Conservation (phyloP, 2,113 vertebrate species). For the Clinocottus analis region DNA sequence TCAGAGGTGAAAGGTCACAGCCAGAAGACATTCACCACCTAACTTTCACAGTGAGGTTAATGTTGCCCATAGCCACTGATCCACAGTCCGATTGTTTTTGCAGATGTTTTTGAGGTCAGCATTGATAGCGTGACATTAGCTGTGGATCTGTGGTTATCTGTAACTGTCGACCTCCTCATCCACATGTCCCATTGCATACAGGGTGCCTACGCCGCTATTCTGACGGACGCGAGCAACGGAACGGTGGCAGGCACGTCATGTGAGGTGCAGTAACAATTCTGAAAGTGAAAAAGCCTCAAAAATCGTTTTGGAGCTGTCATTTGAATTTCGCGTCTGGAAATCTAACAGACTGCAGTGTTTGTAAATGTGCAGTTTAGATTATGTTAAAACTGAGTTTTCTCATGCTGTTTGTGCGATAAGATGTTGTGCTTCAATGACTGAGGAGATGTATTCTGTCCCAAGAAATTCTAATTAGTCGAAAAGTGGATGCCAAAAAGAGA, state of each 20-base stretch:
- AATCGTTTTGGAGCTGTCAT: slow-evolving; percentile 61
- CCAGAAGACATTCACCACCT: slow-evolving; percentile 47
- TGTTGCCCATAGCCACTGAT: slow-evolving; percentile 65
- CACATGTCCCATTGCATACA: slow-evolving; percentile 49
- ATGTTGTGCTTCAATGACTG: slow-evolving; percentile 47
- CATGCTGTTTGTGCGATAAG: slow-evolving; percentile 44
- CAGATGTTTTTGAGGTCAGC: slow-evolving; percentile 31
- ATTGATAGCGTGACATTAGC: neutral
- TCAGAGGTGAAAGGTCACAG: slow-evolving; percentile 50
- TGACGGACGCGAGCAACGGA: slow-evolving; percentile 46
- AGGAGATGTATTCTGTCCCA: slow-evolving; percentile 16
- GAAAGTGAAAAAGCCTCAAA: slow-evolving; percentile 54
- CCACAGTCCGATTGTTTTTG: slow-evolving; percentile 41
- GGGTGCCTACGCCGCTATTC: slow-evolving; percentile 61
- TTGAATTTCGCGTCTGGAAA: slow-evolving; percentile 54
- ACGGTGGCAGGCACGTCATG: slow-evolving; percentile 55
- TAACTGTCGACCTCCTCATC: slow-evolving; percentile 58
- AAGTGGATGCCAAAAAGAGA: slow-evolving; percentile 37
- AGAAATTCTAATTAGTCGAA: slow-evolving; percentile 29
- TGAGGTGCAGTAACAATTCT: slow-evolving; percentile 47
- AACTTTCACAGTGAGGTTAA: slow-evolving; percentile 52
- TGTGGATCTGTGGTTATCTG: slow-evolving; percentile 60
- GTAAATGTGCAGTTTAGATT: slow-evolving; percentile 58
- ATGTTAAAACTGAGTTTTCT: slow-evolving; percentile 28
- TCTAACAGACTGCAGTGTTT: slow-evolving; percentile 48